Evolutionary conservation across 2,888 invertebrate species (phyloP).

Genomic region (Drosophila austrosaltans): DNA sequence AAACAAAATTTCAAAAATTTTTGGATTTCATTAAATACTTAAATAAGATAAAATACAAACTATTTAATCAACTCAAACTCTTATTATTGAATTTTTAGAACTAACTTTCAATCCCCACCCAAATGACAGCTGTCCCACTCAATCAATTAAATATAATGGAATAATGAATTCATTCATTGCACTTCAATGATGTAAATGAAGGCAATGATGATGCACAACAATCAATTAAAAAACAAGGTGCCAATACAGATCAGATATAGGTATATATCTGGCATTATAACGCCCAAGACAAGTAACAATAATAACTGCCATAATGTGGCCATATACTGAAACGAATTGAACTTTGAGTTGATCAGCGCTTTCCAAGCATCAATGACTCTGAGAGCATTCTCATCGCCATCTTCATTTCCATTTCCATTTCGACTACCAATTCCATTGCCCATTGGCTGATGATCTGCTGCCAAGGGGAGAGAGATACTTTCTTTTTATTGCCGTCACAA

Average conservation of each 20-base stretch:
- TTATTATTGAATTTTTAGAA: not conserved
- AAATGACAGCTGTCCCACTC: not conserved
- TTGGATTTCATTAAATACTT: no score
- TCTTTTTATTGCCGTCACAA: constrained; percentile 77
- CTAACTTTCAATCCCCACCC: not conserved
- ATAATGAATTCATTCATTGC: constrained; percentile 45
- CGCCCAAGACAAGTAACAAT: constrained; percentile 29
- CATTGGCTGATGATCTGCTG: constrained; percentile 57
- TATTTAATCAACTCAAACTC: no score
- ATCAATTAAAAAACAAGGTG: constrained; percentile 75
- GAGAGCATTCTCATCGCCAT: constrained; percentile 4
- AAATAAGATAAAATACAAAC: no score
- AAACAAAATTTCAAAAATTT: no score
- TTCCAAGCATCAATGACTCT: constrained; percentile 49
- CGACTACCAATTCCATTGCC: constrained; percentile 22
- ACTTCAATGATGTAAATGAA: constrained; percentile 25
- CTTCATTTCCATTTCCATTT: constrained; percentile 19
- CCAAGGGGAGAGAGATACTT: constrained; percentile 67
- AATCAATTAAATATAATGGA: constrained; percentile 20
- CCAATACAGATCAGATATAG: constrained; percentile 48
- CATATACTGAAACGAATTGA: constrained; percentile 63
- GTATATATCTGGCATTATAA: constrained; percentile 23
- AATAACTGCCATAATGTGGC: constrained; percentile 49
- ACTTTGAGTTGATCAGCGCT: constrained; percentile 50
- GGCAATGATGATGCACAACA: constrained; percentile 71